Base-by-base conservation (phyloP, 2,113 vertebrate genomes). In the Chaetorhynchus papuensis region DNA sequence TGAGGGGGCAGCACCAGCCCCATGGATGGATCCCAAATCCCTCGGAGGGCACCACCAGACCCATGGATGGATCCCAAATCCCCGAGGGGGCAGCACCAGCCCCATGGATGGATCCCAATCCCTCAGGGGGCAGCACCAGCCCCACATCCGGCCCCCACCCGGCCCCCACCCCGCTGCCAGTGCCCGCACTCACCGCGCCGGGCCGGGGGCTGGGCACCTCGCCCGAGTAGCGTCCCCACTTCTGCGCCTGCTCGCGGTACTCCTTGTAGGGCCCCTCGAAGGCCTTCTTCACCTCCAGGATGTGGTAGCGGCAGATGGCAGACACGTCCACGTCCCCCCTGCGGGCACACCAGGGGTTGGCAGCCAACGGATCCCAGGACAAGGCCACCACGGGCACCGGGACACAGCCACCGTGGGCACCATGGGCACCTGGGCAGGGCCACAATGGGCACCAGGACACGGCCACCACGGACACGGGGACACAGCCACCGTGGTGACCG, bases 181-280 rank as follows among this genome's bases (percentile, higher is more conserved):
- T 7, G 23, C 42, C 10, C 1, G 3, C 52, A 97, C 99, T 99
- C 97, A 99, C 99, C 81, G 99, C 98, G 60, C 99, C 99, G 0
- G 99, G 99, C 28, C 99, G 98, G 45, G 99, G 97, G 42, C 94
- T 97, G 6, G 99, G 99, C 14, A 99, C 98, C 2, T 97, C 45
- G 4, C 98, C 98, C 0, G 96, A 98, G 84, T 98, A 99, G 14
- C 98, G 98, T 4, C 98, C 98, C 99, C 99, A 99, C 78, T 98
- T 98, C 97, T 99, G 99, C 0, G 99, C 98, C 9, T 98, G 96
- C 91, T 99, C 99, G 3, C 98, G 97, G 96, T 99, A 99, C 52
- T 99, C 99, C 93, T 99, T 99, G 97, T 99, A 99, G 70, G 98
- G 98, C 4, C 99, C 99, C 53, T 99, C 98, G 0, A 99, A 99